These are phyloP conservation scores for Panopea generosa DNA, from an alignment of 2,888 invertebrate genomes.

Conservation along the genomic window DNA sequence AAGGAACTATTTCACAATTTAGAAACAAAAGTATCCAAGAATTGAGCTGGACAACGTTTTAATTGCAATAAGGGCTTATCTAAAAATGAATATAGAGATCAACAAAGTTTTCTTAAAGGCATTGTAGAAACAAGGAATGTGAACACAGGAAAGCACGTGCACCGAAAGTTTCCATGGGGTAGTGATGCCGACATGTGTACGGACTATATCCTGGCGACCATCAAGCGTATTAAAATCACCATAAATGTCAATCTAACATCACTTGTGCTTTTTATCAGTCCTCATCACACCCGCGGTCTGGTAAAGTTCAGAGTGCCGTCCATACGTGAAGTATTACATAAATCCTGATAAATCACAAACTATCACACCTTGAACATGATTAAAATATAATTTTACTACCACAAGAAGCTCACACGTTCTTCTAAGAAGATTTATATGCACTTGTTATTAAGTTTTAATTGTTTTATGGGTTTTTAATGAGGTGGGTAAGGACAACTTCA, in stretches of 20 bases:
- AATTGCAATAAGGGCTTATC: too few species aligned
- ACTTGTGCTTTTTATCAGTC: neutral
- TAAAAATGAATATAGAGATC: too few species aligned
- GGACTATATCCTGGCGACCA: neutral
- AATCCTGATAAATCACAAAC: constrained; percentile 26
- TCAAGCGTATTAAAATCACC: constrained; percentile 5
- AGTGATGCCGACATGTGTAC: neutral
- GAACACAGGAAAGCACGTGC: too few species aligned
- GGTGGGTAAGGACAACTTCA: constrained; percentile 21
- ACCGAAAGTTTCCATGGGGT: too few species aligned
- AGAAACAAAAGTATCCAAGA: too few species aligned
- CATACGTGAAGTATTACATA: constrained; percentile 15
- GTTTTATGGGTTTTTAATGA: neutral
- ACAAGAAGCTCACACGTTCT: constrained; percentile 13
- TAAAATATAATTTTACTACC: constrained; percentile 20
- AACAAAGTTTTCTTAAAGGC: too few species aligned
- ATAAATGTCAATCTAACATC: constrained; percentile 6
- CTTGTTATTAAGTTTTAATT: constrained; percentile 25
- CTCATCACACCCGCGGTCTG: neutral
- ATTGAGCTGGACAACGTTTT: too few species aligned
- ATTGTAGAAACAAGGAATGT: too few species aligned
- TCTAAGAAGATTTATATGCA: constrained; percentile 13
- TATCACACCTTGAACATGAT: constrained; percentile 11
- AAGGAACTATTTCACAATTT: too few species aligned
- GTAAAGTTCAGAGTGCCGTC: neutral